Evolutionary conservation across 2,888 invertebrate species (phyloP).

Genomic region (Zaprionus obscuricornis): DNA sequence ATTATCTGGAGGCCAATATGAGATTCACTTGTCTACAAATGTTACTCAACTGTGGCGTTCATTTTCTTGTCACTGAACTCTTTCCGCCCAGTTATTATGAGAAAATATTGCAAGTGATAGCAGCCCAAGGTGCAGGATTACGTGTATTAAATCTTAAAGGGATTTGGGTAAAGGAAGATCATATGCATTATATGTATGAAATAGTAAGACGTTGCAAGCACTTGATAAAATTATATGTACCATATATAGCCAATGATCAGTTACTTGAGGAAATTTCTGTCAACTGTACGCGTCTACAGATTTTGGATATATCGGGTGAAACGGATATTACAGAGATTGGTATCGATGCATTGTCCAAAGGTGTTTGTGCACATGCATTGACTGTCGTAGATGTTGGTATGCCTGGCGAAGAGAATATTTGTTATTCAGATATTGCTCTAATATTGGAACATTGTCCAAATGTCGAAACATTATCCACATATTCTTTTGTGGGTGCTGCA

Average conservation of each 20-base stretch:
- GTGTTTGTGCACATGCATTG: constrained; percentile 85
- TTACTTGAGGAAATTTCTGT: constrained; percentile 86
- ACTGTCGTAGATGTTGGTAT: constrained; percentile 88
- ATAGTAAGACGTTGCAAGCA: constrained; percentile 86
- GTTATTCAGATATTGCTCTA: constrained; percentile 87
- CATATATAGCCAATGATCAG: constrained; percentile 88
- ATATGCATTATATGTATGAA: constrained; percentile 86
- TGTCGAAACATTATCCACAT: constrained; percentile 87
- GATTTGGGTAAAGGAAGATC: constrained; percentile 89
- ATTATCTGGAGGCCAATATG: constrained; percentile 88
- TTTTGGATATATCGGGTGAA: constrained; percentile 89
- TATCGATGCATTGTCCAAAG: constrained; percentile 85
- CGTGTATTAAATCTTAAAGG: constrained; percentile 88
- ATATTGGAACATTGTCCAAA: constrained; percentile 87
- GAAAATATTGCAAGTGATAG: constrained; percentile 87
- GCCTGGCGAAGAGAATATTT: constrained; percentile 88
- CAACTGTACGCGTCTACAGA: constrained; percentile 85
- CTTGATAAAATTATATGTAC: constrained; percentile 87
- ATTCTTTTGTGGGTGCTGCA: constrained; percentile 88
- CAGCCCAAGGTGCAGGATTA: constrained; percentile 86
- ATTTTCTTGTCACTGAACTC: constrained; percentile 87
- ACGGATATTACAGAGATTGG: constrained; percentile 88
- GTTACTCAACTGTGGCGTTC: constrained; percentile 87
- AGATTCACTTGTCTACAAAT: constrained; percentile 87
- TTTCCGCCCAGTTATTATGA: constrained; percentile 89